A percentile compares a stretch with the other conserved stretches of the same genome.
Conservation (phyloP, 2,888 invertebrate genomes). For the Eupsilia transversa region DNA sequence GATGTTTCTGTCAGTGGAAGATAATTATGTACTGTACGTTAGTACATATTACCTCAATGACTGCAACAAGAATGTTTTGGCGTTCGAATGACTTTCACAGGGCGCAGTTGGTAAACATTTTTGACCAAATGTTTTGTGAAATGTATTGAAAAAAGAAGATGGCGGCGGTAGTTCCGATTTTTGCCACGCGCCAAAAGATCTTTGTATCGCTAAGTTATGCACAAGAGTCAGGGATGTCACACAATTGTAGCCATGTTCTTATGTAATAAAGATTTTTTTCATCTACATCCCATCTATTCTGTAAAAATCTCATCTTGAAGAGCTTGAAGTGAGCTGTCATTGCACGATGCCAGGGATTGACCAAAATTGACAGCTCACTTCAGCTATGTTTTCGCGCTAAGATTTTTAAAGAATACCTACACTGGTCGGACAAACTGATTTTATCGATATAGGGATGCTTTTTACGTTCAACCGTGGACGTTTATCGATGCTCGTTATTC, state of each 20-base stretch:
- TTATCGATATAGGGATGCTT: slow-evolving; percentile 45
- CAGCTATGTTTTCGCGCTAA: no score
- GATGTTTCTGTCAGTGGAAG: background rate
- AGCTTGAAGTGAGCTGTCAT: no score
- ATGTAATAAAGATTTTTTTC: no score
- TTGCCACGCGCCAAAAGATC: background rate
- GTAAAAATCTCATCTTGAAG: no score
- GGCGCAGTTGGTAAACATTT: background rate
- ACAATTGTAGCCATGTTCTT: no score
- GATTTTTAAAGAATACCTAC: no score
- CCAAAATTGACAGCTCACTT: no score
- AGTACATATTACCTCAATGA: no score
- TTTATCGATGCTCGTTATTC: slow-evolving; percentile 74
- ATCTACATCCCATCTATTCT: no score
- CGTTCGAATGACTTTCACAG: background rate
- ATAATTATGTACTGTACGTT: no score
- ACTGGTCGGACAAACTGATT: slow-evolving; percentile 14
- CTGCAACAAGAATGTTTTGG: background rate
- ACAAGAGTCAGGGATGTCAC: no score
- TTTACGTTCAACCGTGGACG: slow-evolving; percentile 62
- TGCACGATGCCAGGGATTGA: no score
- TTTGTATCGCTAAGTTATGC: background rate
- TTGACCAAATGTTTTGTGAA: background rate
- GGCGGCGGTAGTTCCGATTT: background rate
- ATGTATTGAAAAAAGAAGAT: background rate